A percentile compares a stretch with the other conserved stretches of the same genome.
phyloP scores from a whole-genome alignment of 1,140 invertebrate genomes.

The Drosophila baimaii region DNA sequence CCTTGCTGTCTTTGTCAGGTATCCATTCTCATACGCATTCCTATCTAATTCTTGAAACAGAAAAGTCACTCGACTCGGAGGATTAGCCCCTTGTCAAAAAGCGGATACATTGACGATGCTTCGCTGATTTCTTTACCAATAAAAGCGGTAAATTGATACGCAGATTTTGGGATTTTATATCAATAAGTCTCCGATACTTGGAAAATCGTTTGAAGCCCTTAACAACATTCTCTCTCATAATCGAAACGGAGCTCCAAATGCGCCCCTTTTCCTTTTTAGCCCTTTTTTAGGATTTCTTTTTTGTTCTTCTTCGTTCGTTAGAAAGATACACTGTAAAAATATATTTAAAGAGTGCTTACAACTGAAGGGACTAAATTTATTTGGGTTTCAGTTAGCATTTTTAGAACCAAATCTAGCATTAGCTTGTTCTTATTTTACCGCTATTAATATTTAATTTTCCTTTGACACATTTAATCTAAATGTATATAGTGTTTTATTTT shows the following conservation, averaged over 20 bases:
- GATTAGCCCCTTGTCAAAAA: slow-evolving; percentile 37
- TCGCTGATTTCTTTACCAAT: slow-evolving; percentile 42
- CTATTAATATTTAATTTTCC: too few species aligned
- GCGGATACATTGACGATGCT: slow-evolving; percentile 20
- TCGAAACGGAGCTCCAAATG: slow-evolving; percentile 21
- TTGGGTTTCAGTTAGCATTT: too few species aligned
- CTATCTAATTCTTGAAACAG: background rate
- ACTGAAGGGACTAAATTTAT: too few species aligned
- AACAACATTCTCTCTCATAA: slow-evolving; percentile 27
- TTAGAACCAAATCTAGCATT: too few species aligned
- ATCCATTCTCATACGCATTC: slow-evolving; percentile 11
- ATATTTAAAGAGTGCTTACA: too few species aligned
- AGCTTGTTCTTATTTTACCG: too few species aligned
- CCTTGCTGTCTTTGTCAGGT: slow-evolving; percentile 13
- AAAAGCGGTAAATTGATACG: slow-evolving; percentile 68
- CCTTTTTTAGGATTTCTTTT: slow-evolving; percentile 45
- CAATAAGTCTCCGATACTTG: slow-evolving; percentile 52
- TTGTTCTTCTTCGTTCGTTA: slow-evolving; percentile 16
- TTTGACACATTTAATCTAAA: too few species aligned
- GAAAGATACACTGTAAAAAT: slow-evolving; percentile 8
- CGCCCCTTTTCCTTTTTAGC: slow-evolving; percentile 37
- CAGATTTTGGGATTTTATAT: slow-evolving; percentile 57
- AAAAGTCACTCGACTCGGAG: slow-evolving; percentile 3
- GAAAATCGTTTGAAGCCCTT: slow-evolving; percentile 60
- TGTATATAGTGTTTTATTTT: too few species aligned